phyloP scores from a whole-genome alignment of 2,113 vertebrate genomes.

The Synchiropus splendidus region DNA sequence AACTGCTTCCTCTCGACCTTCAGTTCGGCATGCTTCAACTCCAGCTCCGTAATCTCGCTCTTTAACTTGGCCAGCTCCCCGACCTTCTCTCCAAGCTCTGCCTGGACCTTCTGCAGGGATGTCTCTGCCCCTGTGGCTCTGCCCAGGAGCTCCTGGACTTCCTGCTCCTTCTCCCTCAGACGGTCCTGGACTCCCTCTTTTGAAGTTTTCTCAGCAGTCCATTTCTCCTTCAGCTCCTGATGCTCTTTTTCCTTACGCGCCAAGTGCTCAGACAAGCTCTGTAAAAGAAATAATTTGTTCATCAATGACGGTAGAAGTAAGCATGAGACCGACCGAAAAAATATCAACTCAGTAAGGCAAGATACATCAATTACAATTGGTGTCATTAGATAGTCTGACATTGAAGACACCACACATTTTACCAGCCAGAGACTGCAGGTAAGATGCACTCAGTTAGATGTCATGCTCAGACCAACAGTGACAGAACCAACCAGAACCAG shows the following conservation, averaged over 20 bases:
- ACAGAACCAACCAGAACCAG: no score
- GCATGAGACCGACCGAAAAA: no score
- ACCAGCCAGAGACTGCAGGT: no score
- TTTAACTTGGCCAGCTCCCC: constrained; percentile 75
- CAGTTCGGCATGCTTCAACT: constrained; percentile 81
- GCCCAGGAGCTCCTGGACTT: constrained; percentile 82
- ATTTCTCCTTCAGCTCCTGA: constrained; percentile 73
- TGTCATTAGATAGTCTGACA: no score
- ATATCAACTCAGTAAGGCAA: no score
- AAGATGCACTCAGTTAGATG: no score
- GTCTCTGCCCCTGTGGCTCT: constrained; percentile 70
- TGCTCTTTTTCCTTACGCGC: constrained; percentile 74
- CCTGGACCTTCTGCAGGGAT: constrained; percentile 72
- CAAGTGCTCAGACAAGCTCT: constrained; percentile 81
- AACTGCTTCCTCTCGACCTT: constrained; percentile 89
- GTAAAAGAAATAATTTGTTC: no score
- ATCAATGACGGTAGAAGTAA: no score
- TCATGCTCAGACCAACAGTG: no score
- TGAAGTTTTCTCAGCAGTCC: constrained; percentile 69
- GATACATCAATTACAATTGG: no score
- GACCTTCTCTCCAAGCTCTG: constrained; percentile 71
- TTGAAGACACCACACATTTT: no score
- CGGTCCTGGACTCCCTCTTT: constrained; percentile 74
- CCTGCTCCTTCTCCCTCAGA: constrained; percentile 81
- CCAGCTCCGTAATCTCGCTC: constrained; percentile 77